A percentile compares a stretch with the other conserved stretches of the same genome.
These are phyloP conservation scores for Thymelicus lineola DNA, from an alignment of 2,888 invertebrate species.

Conservation along the genomic window DNA sequence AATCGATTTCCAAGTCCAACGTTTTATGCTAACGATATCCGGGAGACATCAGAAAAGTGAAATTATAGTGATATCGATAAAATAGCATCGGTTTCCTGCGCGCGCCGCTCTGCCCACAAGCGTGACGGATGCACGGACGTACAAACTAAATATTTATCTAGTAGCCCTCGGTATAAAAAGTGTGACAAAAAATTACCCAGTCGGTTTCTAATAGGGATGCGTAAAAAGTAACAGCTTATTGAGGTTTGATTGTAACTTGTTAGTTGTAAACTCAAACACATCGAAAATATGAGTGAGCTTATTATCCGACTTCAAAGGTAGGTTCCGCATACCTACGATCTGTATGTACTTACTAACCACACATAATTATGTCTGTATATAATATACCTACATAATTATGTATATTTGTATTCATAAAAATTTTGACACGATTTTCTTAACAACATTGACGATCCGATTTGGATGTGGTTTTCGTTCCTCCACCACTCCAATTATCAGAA, in stretches of 20 bases:
- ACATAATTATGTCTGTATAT: too few relatives aligned
- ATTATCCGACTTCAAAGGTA: too few relatives aligned
- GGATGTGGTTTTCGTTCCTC: too few relatives aligned
- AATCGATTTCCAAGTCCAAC: neutral
- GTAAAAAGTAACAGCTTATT: slow-evolving; percentile 22
- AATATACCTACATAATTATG: too few relatives aligned
- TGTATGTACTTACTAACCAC: too few relatives aligned
- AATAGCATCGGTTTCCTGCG: slow-evolving; percentile 28
- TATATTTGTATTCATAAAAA: too few relatives aligned
- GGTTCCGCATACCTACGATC: too few relatives aligned
- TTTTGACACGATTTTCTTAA: too few relatives aligned
- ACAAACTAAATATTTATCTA: slow-evolving; percentile 26
- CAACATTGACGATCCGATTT: too few relatives aligned
- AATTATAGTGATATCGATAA: slow-evolving; percentile 22
- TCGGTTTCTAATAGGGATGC: slow-evolving; percentile 25
- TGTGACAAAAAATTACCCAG: slow-evolving; percentile 16
- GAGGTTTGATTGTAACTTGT: neutral
- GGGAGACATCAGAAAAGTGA: slow-evolving; percentile 29
- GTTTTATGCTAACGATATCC: slow-evolving; percentile 25
- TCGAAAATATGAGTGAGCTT: too few relatives aligned
- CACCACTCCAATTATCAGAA: too few relatives aligned
- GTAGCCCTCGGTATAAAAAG: slow-evolving; percentile 10
- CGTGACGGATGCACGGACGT: slow-evolving; percentile 19
- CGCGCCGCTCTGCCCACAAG: slow-evolving; percentile 14
- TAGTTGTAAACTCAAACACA: too few relatives aligned